Base-by-base conservation (phyloP, 2,888 invertebrate species). In the Chloroclysta siterata region DNA sequence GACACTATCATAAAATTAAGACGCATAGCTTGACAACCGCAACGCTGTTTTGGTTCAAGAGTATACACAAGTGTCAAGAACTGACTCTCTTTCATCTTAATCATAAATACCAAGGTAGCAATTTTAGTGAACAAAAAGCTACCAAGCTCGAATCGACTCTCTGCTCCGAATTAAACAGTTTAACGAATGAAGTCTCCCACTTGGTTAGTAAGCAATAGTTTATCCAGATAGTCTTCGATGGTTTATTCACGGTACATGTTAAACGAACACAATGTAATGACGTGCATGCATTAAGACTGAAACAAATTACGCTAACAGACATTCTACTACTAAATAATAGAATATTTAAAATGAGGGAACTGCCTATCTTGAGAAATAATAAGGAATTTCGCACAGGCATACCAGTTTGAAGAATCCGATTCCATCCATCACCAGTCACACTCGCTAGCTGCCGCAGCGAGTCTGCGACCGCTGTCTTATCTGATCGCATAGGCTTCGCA, bases 361-460 rank as follows among this genome's bases (percentile, higher is more conserved):
- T 14, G 14, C 52, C 65, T 60, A 48, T 15, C 42, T 8, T 54
- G 41, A 10, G 10, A 17, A 39, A 42, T 36, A 13, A 51, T 46
- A 36, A 15, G 28, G 5, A 22, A 55, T 50, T 60, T 85, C 85
- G 87, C 84, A 72, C 53, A 58, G 69, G 63, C 63, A 50, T 58
- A 61, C 22, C 28, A 56, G 53, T 59, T 46, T 82, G 81, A 83
- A 80, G 71, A 60, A 81, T 83, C 83, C 87, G 76, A 85, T 89
- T 76, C 80, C 90, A 88, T 88, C 46, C 92, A 57, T 93, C 91
- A 72, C 68, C 92, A 66, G 62, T 57, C 91, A 90, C 68, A 78
- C 91, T 70, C 88, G 92, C 92, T 78, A 91, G 90, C 89, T 54
- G 78, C 75, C 77, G 79, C 80, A 78, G 72, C 60, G 39, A 65